Conservation (phyloP, 2,797 vertebrate genomes). For the Lycodopsis pacificus region DNA sequence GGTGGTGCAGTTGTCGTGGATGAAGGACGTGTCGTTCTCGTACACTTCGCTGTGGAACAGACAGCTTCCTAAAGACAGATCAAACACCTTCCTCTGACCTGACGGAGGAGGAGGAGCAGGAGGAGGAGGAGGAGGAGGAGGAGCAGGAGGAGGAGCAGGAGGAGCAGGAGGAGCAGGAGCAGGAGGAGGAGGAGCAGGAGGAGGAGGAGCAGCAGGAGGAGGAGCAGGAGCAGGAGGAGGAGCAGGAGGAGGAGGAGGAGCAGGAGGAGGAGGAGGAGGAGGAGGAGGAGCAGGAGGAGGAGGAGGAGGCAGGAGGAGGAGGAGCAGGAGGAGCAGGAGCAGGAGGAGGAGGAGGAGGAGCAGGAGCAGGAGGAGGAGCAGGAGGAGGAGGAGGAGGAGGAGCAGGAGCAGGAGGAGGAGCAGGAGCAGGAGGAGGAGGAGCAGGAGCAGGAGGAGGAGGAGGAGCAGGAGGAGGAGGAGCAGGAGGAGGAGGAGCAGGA, state of each 20-base stretch:
- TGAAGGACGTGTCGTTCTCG: conserved; percentile 90
- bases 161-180: no score
- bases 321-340: not conserved
- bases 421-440: no score
- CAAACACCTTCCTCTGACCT: conserved; percentile 99
- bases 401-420: conserved; percentile 4
- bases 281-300: conserved; percentile 1
- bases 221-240: no score
- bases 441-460: not conserved
- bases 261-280: conserved; percentile 2
- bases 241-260: not conserved
- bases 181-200: conserved; percentile 2
- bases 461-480: conserved; percentile 10
- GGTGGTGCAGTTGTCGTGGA: conserved; percentile 91
- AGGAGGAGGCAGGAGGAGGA: conserved; percentile 8
- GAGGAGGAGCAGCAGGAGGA: conserved; percentile 1
- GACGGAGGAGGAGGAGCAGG: conserved; percentile 10
- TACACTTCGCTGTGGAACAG: conserved; percentile 96
- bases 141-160: no score
- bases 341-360: conserved; percentile 7
- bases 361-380: conserved; percentile 2
- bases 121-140: conserved; percentile 2
- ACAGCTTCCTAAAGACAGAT: conserved; percentile 94
- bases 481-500: conserved; percentile 1
- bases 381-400: conserved; percentile 8